Evolutionary conservation across 2,797 vertebrate genomes (phyloP).

Genomic region (Lates japonicus): DNA sequence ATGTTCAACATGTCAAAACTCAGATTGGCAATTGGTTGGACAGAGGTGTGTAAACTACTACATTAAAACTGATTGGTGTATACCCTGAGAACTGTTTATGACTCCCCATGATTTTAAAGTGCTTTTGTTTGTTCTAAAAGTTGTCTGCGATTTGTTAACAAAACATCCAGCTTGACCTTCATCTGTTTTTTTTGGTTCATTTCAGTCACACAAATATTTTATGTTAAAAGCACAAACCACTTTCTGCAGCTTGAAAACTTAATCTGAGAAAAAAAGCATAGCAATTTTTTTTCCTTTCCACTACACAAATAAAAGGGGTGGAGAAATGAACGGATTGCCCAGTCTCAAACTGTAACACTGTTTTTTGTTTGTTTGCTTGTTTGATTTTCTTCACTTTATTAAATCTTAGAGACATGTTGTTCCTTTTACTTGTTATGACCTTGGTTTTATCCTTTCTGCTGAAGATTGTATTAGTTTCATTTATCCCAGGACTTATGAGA

Average conservation of each 20-base stretch:
- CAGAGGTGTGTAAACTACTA: neutral
- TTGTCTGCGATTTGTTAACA: conserved; percentile 18
- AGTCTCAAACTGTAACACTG: too few relatives aligned
- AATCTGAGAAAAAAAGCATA: neutral
- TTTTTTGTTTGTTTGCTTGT: too few relatives aligned
- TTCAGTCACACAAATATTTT: conserved; percentile 6
- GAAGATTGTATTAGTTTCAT: neutral
- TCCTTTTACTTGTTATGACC: conserved; percentile 2
- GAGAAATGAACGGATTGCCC: too few relatives aligned
- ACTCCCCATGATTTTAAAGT: neutral
- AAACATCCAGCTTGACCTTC: conserved; percentile 17
- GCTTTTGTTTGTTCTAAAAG: conserved; percentile 21
- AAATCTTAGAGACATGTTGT: too few relatives aligned
- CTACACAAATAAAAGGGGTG: neutral
- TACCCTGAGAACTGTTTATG: neutral
- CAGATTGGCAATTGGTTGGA: neutral
- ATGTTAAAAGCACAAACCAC: conserved; percentile 10
- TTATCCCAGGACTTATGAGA: neutral
- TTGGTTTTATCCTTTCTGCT: neutral
- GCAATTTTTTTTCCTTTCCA: too few relatives aligned
- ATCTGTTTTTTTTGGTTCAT: neutral
- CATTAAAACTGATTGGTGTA: too few relatives aligned
- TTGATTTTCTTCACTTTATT: too few relatives aligned
- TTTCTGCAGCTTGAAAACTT: conserved; percentile 1
- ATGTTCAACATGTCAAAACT: conserved; percentile 2